Percentiles rank a stretch among this genome's conserved stretches.
Conservation (phyloP, 2,113 vertebrate genomes). For the Ursus arctos region DNA sequence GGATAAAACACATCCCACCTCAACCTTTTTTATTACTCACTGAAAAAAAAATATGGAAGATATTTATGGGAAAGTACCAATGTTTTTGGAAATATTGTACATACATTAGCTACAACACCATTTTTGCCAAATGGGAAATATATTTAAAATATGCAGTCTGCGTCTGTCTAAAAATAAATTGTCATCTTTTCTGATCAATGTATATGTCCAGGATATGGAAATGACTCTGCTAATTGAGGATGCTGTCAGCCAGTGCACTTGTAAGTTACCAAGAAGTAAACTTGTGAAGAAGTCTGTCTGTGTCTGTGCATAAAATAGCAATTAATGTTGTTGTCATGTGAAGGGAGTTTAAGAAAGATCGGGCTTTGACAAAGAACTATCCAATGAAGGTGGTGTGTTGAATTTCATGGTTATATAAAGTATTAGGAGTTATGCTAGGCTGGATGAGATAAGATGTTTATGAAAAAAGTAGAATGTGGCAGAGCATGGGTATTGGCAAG, state of each 20-base stretch:
- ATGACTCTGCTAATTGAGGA: conserved; percentile 84
- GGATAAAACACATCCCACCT: conserved; percentile 93
- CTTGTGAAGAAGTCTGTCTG: conserved; percentile 83
- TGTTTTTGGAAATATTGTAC: conserved; percentile 91
- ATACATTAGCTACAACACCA: conserved; percentile 92
- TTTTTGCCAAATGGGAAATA: conserved; percentile 90
- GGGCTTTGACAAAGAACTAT: conserved; percentile 71
- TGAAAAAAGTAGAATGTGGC: conserved; percentile 66
- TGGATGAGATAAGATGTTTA: conserved; percentile 83
- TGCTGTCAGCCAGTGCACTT: conserved; percentile 81
- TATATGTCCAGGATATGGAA: conserved; percentile 86
- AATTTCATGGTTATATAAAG: conserved; percentile 80
- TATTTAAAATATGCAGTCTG: conserved; percentile 87
- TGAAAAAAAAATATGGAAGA: conserved; percentile 90
- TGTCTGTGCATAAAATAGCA: conserved; percentile 80
- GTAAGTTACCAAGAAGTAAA: conserved; percentile 81
- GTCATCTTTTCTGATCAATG: conserved; percentile 86
- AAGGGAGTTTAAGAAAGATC: conserved; percentile 73
- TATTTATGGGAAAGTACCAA: conserved; percentile 90
- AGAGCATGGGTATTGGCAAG: conserved; percentile 58
- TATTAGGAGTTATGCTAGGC: conserved; percentile 78
- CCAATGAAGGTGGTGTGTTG: conserved; percentile 80
- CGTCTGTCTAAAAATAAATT: conserved; percentile 86
- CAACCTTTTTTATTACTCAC: conserved; percentile 93
- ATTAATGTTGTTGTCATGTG: conserved; percentile 82